Evolutionary conservation across 2,888 invertebrate genomes (phyloP).

Genomic region (Cephus spinipes): DNA sequence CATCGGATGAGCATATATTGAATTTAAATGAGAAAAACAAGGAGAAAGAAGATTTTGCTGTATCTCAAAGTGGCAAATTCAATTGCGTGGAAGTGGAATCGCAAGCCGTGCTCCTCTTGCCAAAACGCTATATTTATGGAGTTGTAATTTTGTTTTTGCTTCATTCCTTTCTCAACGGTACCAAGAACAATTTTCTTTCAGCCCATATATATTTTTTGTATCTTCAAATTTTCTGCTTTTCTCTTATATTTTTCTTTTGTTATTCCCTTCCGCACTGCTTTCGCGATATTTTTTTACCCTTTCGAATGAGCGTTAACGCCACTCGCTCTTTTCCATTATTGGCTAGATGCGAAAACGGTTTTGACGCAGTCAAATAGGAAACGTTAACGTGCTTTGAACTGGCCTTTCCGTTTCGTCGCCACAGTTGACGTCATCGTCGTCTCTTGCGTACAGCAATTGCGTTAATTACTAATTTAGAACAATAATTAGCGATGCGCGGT

Average conservation of each 20-base stretch:
- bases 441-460: neutral
- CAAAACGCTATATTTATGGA: neutral
- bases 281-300: neutral
- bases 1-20: constrained; percentile 51
- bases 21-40: neutral
- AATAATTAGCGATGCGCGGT: neutral
- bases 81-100: neutral
- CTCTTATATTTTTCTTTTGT: neutral
- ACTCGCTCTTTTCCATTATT: neutral
- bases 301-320: neutral
- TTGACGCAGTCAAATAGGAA: neutral
- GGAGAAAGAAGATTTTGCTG: neutral
- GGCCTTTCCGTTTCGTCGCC: neutral
- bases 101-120: neutral
- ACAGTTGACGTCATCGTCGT: neutral
- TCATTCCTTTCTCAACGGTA: neutral
- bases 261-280: neutral
- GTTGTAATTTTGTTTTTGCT: neutral
- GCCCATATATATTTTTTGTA: neutral
- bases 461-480: neutral
- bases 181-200: neutral
- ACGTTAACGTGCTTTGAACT: neutral
- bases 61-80: neutral
- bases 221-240: neutral
- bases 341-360: neutral